Evolutionary conservation across 2,113 vertebrate genomes (phyloP), one percentile per base, ranked within the genome.

Genomic region (Otus sunia): DNA sequence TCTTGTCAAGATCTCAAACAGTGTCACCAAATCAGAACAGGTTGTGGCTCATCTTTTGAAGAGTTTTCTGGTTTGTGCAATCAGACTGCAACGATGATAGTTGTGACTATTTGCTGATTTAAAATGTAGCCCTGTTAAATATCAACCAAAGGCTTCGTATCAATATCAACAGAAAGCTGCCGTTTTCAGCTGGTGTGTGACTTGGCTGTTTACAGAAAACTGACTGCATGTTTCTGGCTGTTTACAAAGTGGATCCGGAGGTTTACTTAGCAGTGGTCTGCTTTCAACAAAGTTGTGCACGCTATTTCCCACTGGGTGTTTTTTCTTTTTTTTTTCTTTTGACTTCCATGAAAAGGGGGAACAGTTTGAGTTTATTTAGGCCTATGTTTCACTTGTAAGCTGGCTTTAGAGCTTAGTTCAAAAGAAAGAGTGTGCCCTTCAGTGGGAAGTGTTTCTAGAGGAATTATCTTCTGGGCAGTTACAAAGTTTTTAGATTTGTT

Each of bases 181-280:
- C 7, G 71, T 69, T 73, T 92, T 93, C 93, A 34, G 64, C 83
- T 73, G 47, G 43, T 96, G 77, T 36, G 6, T 92, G 91, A 95
- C 88, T 69, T 84, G 9, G 60, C 63, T 98, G 95, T 97, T 98
- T 98, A 98, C 74, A 97, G 32, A 95, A 96, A 93, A 83, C 68
- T 22, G 41, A 66, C 94, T 94, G 94, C 76, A 92, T 92, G 78
- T 94, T 97, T 96, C 92, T 93, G 90, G 81, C 86, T 97, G 96
- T 98, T 97, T 98, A 98, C 90, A 94, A 84, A 97, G 90, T 3
- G 9, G 37, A 87, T 90, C 94, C 15, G 41, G 91, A 73, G 94
- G 96, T 98, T 98, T 98, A 97, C 86, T 89, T 79, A 95, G 75
- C 29, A 73, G 92, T 91, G 96, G 68, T 93, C 97, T 96, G 94